Conservation (phyloP, 1,140 invertebrate genomes). For the Drosophila eugracilis region DNA sequence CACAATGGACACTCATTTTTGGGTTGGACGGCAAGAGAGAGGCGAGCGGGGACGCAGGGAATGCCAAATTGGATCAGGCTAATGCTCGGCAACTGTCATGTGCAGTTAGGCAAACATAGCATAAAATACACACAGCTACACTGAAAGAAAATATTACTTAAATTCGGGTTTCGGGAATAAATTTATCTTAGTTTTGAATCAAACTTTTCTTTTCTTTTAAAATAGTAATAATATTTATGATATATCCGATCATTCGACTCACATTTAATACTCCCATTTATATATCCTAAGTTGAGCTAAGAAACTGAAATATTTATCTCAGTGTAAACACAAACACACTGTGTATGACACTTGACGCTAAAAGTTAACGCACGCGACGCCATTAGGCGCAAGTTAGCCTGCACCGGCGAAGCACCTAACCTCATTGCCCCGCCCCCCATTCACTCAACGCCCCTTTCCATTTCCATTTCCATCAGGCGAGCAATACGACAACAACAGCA, state of each 20-base stretch:
- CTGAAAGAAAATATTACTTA: not conserved
- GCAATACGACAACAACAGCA: slow-evolving; percentile 30
- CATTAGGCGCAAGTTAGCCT: slow-evolving; percentile 73
- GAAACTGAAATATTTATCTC: not conserved
- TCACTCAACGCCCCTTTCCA: not conserved
- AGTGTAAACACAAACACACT: slow-evolving; percentile 12
- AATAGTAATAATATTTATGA: too few species aligned
- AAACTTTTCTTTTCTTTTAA: too few species aligned
- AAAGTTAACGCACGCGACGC: slow-evolving; percentile 77
- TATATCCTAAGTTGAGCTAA: too few species aligned
- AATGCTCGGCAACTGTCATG: slow-evolving; percentile 79
- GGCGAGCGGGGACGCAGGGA: not conserved
- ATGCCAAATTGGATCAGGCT: slow-evolving; percentile 75
- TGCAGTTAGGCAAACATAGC: slow-evolving; percentile 76
- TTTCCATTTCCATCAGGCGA: slow-evolving; percentile 43
- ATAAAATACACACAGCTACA: slow-evolving; percentile 49
- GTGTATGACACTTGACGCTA: slow-evolving; percentile 66
- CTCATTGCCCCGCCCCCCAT: slow-evolving; percentile 11
- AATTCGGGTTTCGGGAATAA: too few species aligned
- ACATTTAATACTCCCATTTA: too few species aligned
- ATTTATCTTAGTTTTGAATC: too few species aligned
- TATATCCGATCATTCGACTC: too few species aligned
- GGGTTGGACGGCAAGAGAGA: slow-evolving; percentile 1
- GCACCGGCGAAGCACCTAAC: slow-evolving; percentile 53
- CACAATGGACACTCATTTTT: slow-evolving; percentile 39